Percentiles rank a stretch among this genome's conserved stretches.
Evolutionary conservation across 2,888 invertebrate species (phyloP).

Genomic region (Rhopalosiphum nymphaeae): DNA sequence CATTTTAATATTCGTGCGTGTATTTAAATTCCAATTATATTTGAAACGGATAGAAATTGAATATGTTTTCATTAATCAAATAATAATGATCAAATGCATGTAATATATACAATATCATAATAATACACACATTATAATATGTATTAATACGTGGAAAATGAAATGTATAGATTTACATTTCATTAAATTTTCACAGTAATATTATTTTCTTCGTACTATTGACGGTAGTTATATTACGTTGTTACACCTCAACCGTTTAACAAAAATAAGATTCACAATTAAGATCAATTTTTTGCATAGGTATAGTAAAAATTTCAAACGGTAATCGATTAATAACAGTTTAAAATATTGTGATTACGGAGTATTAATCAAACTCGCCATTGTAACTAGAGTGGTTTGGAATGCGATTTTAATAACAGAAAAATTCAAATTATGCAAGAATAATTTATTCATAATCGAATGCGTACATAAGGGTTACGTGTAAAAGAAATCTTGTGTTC

Average conservation of each 20-base stretch:
- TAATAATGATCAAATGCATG: neutral
- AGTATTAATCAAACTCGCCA: neutral
- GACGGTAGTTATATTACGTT: neutral
- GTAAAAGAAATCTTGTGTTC: too few relatives aligned
- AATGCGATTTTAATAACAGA: neutral
- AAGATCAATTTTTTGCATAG: neutral
- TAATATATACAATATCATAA: neutral
- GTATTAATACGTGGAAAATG: neutral
- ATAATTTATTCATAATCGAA: too few relatives aligned
- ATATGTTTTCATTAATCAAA: slow-evolving; percentile 20
- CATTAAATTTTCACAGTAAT: neutral
- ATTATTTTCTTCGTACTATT: neutral
- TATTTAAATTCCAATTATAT: neutral
- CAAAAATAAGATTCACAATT: neutral
- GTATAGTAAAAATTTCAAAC: neutral
- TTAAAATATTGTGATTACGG: neutral
- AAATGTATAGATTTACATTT: neutral
- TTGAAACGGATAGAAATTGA: neutral
- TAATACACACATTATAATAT: neutral
- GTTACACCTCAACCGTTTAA: neutral
- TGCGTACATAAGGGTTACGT: too few relatives aligned
- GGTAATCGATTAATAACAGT: neutral
- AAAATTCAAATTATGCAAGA: neutral
- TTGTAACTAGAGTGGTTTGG: neutral
- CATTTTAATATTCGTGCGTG: neutral